phyloP scores from a whole-genome alignment of 2,888 invertebrate genomes.

The Drosophila eohydei region DNA sequence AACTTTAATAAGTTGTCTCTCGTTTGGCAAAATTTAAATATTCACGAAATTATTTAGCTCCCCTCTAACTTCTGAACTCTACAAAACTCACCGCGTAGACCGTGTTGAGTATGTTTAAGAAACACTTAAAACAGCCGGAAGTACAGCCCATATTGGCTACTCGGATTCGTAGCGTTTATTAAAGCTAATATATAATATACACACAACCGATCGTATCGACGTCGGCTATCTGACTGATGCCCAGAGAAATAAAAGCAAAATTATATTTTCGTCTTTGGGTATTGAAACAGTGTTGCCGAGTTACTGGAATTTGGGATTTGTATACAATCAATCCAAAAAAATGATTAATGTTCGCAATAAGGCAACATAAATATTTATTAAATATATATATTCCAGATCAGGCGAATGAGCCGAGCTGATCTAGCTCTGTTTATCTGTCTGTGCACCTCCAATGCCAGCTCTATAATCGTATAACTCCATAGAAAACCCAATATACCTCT shows the following conservation, averaged over 20 bases:
- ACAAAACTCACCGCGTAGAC: slow-evolving; percentile 70
- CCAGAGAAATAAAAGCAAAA: not conserved
- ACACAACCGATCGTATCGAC: slow-evolving; percentile 40
- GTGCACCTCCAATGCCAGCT: not conserved
- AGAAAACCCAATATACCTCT: not conserved
- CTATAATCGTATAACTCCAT: not conserved
- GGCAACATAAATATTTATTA: not conserved
- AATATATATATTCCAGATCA: not conserved
- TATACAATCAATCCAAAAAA: not conserved
- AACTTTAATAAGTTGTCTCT: not conserved
- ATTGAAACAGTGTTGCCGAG: slow-evolving; percentile 47
- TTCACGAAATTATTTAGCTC: not conserved
- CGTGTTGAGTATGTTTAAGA: slow-evolving; percentile 71
- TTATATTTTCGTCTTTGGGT: slow-evolving; percentile 7
- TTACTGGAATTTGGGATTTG: slow-evolving; percentile 23
- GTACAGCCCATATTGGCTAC: slow-evolving; percentile 73
- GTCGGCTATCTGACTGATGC: slow-evolving; percentile 31
- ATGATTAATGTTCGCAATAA: not conserved
- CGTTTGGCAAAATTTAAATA: not conserved
- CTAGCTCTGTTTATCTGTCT: not conserved
- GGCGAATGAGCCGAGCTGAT: no score
- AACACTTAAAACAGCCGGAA: slow-evolving; percentile 72
- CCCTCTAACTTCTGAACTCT: not conserved
- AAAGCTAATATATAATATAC: slow-evolving; percentile 8
- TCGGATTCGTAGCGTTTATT: not conserved